phyloP scores from a whole-genome alignment of 2,797 vertebrate genomes.

The Holocentrus rufus region DNA sequence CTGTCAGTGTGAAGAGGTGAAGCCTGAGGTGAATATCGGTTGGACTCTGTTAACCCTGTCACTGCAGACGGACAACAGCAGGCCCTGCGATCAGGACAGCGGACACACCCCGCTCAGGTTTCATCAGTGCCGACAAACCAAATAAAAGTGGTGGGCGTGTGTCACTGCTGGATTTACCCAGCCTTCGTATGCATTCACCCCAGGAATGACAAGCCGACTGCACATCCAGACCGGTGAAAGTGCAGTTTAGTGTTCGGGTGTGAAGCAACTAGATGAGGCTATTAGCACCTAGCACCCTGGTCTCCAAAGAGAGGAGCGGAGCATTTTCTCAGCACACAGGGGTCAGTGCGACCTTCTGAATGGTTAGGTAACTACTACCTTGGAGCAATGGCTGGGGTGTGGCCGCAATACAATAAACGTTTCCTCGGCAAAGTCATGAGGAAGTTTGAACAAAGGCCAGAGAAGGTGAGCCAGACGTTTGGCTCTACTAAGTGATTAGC shows the following conservation, averaged over 20 bases:
- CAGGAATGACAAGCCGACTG: constrained; percentile 10
- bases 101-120: constrained; percentile 64
- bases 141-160: constrained; percentile 23
- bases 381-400: constrained; percentile 29
- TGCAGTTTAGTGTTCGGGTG: constrained; percentile 11
- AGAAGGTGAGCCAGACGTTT: neutral
- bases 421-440: constrained; percentile 25
- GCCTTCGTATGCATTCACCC: constrained; percentile 11
- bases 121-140: constrained; percentile 37
- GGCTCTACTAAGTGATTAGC: neutral
- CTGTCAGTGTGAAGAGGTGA: constrained; percentile 13
- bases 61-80: constrained; percentile 54
- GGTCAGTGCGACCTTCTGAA: constrained; percentile 29
- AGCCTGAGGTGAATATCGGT: constrained; percentile 36
- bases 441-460: constrained; percentile 16
- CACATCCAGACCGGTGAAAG: constrained; percentile 12
- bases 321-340: constrained; percentile 10
- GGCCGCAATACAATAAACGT: constrained; percentile 37
- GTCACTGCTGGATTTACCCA: neutral
- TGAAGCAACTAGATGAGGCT: constrained; percentile 9
- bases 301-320: constrained; percentile 11
- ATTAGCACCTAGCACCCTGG: constrained; percentile 2
- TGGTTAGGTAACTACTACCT: constrained; percentile 16
- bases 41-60: constrained; percentile 50
- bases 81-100: constrained; percentile 24